Conservation (phyloP, 1,140 invertebrate species). For the Andricus grossulariae region DNA sequence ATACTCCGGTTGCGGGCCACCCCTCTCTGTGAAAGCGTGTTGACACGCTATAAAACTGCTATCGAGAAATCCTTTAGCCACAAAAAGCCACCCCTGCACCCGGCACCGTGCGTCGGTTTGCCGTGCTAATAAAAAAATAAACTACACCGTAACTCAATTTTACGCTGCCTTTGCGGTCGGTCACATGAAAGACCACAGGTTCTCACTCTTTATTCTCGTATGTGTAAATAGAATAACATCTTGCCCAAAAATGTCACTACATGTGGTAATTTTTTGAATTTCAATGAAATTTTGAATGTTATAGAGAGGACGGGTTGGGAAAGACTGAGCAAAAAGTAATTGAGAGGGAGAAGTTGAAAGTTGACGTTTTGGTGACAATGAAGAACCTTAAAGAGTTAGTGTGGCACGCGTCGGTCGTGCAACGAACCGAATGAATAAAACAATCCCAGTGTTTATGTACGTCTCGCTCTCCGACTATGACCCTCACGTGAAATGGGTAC, state of each 20-base stretch:
- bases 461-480: constrained; percentile 64
- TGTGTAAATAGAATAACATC: constrained; percentile 3
- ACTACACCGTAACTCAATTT: constrained; percentile 74
- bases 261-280: not conserved
- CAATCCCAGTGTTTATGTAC: constrained; percentile 72
- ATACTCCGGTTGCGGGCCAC: constrained; percentile 50
- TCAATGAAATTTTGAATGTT: not conserved
- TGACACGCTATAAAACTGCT: constrained; percentile 75
- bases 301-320: too few relatives aligned
- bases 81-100: constrained; percentile 69
- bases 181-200: constrained; percentile 27
- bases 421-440: constrained; percentile 70
- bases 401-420: constrained; percentile 61
- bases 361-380: constrained; percentile 2
- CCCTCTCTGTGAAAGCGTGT: constrained; percentile 66
- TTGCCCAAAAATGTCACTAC: not conserved
- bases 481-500: constrained; percentile 73
- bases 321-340: not conserved
- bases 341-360: not conserved
- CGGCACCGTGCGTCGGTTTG: constrained; percentile 50
- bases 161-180: constrained; percentile 61
- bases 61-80: constrained; percentile 73
- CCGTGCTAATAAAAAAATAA: constrained; percentile 73
- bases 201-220: not conserved
- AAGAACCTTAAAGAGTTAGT: not conserved